These are phyloP conservation scores for Eurosta solidaginis DNA, from an alignment of 1,140 invertebrate species.

Conservation along the genomic window DNA sequence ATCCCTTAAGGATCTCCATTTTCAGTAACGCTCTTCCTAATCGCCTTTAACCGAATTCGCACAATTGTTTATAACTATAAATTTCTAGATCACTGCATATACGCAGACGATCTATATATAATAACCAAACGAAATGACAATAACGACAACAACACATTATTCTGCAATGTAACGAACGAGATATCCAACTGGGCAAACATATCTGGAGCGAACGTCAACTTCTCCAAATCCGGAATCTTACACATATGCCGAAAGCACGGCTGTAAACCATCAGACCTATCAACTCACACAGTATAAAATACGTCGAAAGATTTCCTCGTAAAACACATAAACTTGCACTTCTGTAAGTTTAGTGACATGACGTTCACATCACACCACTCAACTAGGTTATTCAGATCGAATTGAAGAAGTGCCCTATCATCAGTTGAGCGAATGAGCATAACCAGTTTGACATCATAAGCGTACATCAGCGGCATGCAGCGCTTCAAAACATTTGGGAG, in stretches of 20 bases:
- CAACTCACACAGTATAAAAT: neutral
- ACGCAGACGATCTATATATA: neutral
- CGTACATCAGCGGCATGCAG: too few relatives aligned
- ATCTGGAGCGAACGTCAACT: neutral
- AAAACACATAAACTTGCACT: too few relatives aligned
- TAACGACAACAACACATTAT: neutral
- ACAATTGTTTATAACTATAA: neutral
- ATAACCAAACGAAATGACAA: neutral
- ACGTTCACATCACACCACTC: too few relatives aligned
- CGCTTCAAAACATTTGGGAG: too few relatives aligned
- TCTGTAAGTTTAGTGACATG: too few relatives aligned
- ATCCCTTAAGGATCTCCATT: too few relatives aligned
- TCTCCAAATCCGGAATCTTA: neutral
- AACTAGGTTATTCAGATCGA: too few relatives aligned
- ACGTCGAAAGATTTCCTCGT: neutral
- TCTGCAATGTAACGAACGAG: too few relatives aligned
- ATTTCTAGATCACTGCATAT: neutral
- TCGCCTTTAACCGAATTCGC: neutral
- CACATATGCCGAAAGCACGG: neutral
- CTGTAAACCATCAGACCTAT: neutral
- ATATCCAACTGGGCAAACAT: neutral
- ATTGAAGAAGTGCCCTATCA: too few relatives aligned
- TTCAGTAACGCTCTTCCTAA: too few relatives aligned
- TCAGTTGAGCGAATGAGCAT: too few relatives aligned
- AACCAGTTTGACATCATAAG: too few relatives aligned